Conservation (phyloP, 2,888 invertebrate genomes). For the Cephus rjabovi region DNA sequence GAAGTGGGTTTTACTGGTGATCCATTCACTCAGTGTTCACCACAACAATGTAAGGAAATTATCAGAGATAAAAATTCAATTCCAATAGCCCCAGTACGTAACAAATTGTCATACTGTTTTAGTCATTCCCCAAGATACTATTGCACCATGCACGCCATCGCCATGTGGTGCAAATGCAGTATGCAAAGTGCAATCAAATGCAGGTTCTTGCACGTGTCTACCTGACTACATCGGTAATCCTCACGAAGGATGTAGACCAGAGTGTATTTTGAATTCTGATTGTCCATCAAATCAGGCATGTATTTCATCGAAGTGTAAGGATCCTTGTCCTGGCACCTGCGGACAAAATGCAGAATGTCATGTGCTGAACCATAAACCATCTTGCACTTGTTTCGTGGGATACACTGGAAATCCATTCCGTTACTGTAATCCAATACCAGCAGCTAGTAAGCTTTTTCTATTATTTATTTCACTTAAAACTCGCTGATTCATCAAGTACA, state of each 20-base stretch:
- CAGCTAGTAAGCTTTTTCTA: constrained; percentile 34
- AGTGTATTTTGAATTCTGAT: constrained; percentile 83
- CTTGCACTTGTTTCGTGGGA: constrained; percentile 64
- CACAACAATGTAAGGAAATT: constrained; percentile 64
- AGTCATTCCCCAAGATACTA: constrained; percentile 25
- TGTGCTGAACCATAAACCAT: constrained; percentile 67
- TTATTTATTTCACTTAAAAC: background rate
- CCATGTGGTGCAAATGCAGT: constrained; percentile 83
- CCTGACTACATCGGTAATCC: constrained; percentile 80
- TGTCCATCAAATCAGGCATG: constrained; percentile 81
- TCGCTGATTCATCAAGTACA: background rate
- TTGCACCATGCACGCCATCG: constrained; percentile 76
- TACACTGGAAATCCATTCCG: constrained; percentile 71
- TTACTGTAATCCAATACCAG: constrained; percentile 57
- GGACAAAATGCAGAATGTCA: constrained; percentile 70
- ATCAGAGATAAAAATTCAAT: too few relatives aligned
- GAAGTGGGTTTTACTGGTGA: constrained; percentile 80
- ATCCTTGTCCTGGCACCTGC: constrained; percentile 82
- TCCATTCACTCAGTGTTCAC: constrained; percentile 75
- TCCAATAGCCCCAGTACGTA: too few relatives aligned
- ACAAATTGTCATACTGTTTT: too few relatives aligned
- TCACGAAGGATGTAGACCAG: constrained; percentile 79
- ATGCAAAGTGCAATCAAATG: constrained; percentile 76
- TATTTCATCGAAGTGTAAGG: constrained; percentile 79
- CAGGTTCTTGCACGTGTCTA: constrained; percentile 82